phyloP scores from a whole-genome alignment of 2,888 invertebrate species.

The Lycia hirtaria region DNA sequence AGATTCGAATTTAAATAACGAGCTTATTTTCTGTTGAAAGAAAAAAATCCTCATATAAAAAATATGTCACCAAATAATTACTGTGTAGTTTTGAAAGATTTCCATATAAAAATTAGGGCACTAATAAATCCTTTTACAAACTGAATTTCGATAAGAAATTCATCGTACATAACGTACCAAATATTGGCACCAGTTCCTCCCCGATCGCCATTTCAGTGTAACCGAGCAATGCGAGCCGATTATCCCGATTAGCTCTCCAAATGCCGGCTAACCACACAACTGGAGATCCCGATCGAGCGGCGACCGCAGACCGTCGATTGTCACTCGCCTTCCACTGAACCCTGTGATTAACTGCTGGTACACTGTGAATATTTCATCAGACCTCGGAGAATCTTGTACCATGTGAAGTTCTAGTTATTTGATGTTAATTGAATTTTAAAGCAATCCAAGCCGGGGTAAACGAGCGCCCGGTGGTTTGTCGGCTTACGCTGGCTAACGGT shows the following conservation, averaged over 20 bases:
- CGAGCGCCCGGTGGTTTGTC: too few relatives aligned
- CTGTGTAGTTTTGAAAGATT: too few relatives aligned
- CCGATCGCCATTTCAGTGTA: slow-evolving; percentile 19
- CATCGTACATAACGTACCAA: background rate
- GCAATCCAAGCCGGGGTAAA: too few relatives aligned
- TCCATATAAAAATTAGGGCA: too few relatives aligned
- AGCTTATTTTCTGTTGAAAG: too few relatives aligned
- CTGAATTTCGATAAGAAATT: background rate
- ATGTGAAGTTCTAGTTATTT: background rate
- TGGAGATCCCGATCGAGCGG: slow-evolving; percentile 25
- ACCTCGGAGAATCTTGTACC: background rate
- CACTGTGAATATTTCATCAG: slow-evolving; percentile 25
- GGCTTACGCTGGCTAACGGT: too few relatives aligned
- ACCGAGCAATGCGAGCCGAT: slow-evolving; percentile 25
- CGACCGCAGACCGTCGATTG: slow-evolving; percentile 30
- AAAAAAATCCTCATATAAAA: too few relatives aligned
- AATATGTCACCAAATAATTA: too few relatives aligned
- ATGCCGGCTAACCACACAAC: slow-evolving; percentile 32
- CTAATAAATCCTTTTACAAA: too few relatives aligned
- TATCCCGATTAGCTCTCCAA: slow-evolving; percentile 31
- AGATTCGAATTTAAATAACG: too few relatives aligned
- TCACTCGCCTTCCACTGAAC: slow-evolving; percentile 22
- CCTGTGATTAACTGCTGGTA: slow-evolving; percentile 25
- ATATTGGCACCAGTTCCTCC: background rate
- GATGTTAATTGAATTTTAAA: background rate